Conservation (phyloP, 2,797 vertebrate species). For the Nyctibius grandis region DNA sequence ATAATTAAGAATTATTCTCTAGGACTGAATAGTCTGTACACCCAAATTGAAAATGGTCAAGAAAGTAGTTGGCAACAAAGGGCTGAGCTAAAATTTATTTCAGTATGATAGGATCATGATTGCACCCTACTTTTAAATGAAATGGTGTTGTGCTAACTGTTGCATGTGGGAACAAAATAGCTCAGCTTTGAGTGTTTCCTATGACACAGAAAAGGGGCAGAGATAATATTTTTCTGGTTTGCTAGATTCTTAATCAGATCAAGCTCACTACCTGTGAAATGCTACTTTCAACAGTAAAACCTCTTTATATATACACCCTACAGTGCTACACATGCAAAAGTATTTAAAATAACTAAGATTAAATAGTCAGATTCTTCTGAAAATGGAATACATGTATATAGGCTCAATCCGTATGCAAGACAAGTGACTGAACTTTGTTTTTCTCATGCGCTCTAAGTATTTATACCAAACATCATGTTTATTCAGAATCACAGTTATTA, state of each 20-base stretch:
- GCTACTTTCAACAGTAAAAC: background rate
- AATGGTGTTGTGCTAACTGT: background rate
- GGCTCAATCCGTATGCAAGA: background rate
- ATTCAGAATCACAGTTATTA: conserved; percentile 41
- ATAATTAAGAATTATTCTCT: conserved; percentile 67
- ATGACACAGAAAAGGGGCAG: background rate
- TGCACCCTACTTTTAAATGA: background rate
- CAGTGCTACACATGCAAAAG: background rate
- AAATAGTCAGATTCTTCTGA: background rate
- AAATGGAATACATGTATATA: background rate
- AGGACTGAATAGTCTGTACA: conserved; percentile 3
- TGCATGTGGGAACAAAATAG: background rate
- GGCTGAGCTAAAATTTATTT: conserved; percentile 12
- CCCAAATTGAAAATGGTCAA: conserved; percentile 40
- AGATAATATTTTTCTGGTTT: background rate
- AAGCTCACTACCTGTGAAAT: background rate
- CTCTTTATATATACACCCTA: background rate
- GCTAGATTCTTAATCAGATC: background rate
- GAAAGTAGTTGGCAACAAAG: conserved; percentile 16
- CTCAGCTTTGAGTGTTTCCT: background rate
- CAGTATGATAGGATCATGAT: background rate
- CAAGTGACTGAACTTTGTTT: background rate
- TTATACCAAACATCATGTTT: conserved; percentile 22
- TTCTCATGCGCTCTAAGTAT: background rate
- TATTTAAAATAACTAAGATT: background rate